Evolutionary conservation across 2,888 invertebrate genomes (phyloP), one percentile per base, ranked within the genome.

Genomic region (Petrolisthes manimaculis): DNA sequence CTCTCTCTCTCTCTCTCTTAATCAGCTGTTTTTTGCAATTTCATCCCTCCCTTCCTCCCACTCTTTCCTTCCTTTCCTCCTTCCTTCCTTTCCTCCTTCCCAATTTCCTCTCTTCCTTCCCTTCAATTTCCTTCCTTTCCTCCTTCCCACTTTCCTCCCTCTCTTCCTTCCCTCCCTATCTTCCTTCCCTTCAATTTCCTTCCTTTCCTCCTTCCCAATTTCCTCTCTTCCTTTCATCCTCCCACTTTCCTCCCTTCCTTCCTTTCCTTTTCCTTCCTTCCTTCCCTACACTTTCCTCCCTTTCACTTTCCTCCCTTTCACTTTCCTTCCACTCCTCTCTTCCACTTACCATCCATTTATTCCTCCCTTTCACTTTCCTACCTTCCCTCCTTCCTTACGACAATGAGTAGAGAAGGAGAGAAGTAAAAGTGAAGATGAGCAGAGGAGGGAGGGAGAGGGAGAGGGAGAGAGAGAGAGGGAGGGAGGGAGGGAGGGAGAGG

Each of bases 51-150:
- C 80, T 80, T 55, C n/a, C 56, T 80, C 3, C 12, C 61, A 9
- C 37, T 56, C 81, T 61, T 53, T 69, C 71, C 9, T 51, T 82
- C 53, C 9, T 54, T 82, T n/a, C n/a, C n/a, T n/a, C n/a, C n/a
- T n/a, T n/a, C n/a, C n/a, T n/a, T n/a, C n/a, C n/a, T n/a, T 71
- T 6, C 56, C 21, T 21, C 8, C 61, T 61, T 21, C 24, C 1
- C 80, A 61, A 12, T 61, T 61, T 12, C 61, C 61, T 18, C 1
- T 3, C 61, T 51, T 5, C 37, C 77, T 14, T 54, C 51, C n/a
- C 21, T 6, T 12, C 82, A n/a, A n/a, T 82, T 18, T n/a, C 4
- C 54, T 79, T 18, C 55, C 18, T 55, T 18, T 53, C 14, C 79
- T 79, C 69, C 55, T 5, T 24, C 9, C n/a, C 54, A 12, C 3